Percentiles rank a stretch among this genome's conserved stretches.
Evolutionary conservation across 2,797 vertebrate genomes (phyloP).

Genomic region (Sebastiscus tertius): DNA sequence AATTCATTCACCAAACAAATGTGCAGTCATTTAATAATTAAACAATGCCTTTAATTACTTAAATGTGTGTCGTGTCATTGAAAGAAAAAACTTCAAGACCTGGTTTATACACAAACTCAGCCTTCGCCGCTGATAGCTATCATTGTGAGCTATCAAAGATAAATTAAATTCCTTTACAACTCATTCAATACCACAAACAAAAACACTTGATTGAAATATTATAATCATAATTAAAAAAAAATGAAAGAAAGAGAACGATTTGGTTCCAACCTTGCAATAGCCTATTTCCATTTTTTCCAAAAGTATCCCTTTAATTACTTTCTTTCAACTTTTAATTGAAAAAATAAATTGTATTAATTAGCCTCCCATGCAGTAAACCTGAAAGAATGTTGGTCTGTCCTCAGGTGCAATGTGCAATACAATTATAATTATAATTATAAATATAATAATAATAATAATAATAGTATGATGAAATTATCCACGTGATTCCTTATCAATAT

Average conservation of each 20-base stretch:
- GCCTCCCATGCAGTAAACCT: constrained; percentile 4
- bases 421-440: not conserved
- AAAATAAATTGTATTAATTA: constrained; percentile 23
- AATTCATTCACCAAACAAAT: constrained; percentile 9
- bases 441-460: not conserved
- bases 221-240: not conserved
- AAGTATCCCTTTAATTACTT: not conserved
- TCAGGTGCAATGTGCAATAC: not conserved
- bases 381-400: not conserved
- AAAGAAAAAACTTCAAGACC: constrained; percentile 10
- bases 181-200: not conserved
- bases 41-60: constrained; percentile 1
- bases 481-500: not conserved
- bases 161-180: not conserved
- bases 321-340: not conserved
- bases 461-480: not conserved
- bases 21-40: not conserved
- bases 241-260: not conserved
- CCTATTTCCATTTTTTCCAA: not conserved
- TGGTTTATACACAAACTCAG: constrained; percentile 2
- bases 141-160: constrained; percentile 1
- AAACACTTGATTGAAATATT: not conserved
- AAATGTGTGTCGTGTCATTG: not conserved
- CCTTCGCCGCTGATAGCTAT: constrained; percentile 12
- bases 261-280: not conserved